Evolutionary conservation across 2,797 vertebrate genomes (phyloP).

Genomic region (Triplophysa yarkandensis): DNA sequence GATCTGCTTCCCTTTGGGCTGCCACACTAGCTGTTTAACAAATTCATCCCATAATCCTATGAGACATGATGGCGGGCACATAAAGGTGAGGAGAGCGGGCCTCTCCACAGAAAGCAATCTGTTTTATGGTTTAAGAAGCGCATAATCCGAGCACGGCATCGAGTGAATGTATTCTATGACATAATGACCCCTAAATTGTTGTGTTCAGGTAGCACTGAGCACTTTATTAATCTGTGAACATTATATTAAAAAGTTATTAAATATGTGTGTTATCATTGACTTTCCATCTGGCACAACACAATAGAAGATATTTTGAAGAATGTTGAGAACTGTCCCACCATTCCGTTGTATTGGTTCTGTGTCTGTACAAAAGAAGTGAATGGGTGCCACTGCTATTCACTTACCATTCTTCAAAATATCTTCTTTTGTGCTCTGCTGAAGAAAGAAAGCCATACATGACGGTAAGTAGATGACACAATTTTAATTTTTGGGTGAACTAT

Average conservation of each 20-base stretch:
- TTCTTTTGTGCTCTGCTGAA: too few relatives aligned
- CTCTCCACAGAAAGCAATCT: conserved; percentile 47
- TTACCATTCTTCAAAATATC: too few relatives aligned
- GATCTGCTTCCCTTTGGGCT: conserved; percentile 54
- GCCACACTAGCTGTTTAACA: conserved; percentile 65
- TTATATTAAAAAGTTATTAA: conserved; percentile 5
- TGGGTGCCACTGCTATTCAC: too few relatives aligned
- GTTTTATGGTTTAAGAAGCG: conserved; percentile 52
- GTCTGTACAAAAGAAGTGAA: too few relatives aligned
- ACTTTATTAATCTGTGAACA: conserved; percentile 3
- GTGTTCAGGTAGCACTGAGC: conserved; percentile 23
- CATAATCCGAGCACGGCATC: conserved; percentile 51
- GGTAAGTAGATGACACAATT: too few relatives aligned
- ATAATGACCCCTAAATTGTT: conserved; percentile 51
- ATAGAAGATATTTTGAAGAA: too few relatives aligned
- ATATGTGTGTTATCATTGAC: too few relatives aligned
- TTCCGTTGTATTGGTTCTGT: too few relatives aligned
- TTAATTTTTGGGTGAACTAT: too few relatives aligned
- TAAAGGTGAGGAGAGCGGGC: conserved; percentile 55
- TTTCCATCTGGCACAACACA: too few relatives aligned
- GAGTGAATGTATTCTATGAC: conserved; percentile 53
- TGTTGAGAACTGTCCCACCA: too few relatives aligned
- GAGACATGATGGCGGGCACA: conserved; percentile 72
- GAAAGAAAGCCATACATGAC: too few relatives aligned
- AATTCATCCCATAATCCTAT: conserved; percentile 75